These are phyloP conservation scores for Urocolius indicus DNA, from an alignment of 2,113 vertebrate genomes.

Conservation along the genomic window DNA sequence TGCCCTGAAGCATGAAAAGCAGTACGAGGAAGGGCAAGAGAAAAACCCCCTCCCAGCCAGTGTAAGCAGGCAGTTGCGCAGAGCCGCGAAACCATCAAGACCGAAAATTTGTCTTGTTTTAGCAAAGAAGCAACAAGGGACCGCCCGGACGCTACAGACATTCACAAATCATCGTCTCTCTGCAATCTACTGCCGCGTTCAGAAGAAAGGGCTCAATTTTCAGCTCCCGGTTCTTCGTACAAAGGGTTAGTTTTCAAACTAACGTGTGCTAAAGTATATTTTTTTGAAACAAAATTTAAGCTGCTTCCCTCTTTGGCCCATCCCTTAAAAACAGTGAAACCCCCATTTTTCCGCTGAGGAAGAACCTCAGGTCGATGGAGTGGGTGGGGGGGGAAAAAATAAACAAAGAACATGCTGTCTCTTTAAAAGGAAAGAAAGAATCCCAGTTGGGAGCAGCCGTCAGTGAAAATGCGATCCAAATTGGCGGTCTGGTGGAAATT, in stretches of 20 bases:
- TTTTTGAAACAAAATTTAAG: background rate
- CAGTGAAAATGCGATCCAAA: constrained; percentile 81
- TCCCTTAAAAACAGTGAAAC: constrained; percentile 61
- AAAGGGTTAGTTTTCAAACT: constrained; percentile 51
- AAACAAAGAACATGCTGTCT: constrained; percentile 71
- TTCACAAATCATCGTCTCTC: background rate
- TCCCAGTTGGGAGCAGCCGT: constrained; percentile 78
- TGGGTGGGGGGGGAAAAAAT: background rate
- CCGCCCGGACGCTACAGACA: background rate
- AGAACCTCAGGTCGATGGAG: background rate
- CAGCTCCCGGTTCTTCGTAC: constrained; percentile 21
- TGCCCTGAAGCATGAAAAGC: constrained; percentile 17
- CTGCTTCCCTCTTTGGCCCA: constrained; percentile 33
- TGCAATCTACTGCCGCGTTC: background rate
- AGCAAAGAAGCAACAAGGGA: constrained; percentile 17
- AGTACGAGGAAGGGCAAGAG: constrained; percentile 24
- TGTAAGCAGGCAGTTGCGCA: constrained; percentile 20
- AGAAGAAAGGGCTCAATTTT: constrained; percentile 41
- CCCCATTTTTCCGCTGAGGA: constrained; percentile 36
- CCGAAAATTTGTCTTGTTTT: background rate
- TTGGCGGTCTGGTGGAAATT: constrained; percentile 80
- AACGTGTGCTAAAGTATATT: background rate
- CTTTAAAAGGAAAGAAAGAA: constrained; percentile 74
- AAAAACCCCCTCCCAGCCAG: constrained; percentile 11
- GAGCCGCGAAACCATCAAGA: constrained; percentile 39